Evolutionary conservation across 2,797 vertebrate species (phyloP).

Genomic region (Anniella stebbinsi): DNA sequence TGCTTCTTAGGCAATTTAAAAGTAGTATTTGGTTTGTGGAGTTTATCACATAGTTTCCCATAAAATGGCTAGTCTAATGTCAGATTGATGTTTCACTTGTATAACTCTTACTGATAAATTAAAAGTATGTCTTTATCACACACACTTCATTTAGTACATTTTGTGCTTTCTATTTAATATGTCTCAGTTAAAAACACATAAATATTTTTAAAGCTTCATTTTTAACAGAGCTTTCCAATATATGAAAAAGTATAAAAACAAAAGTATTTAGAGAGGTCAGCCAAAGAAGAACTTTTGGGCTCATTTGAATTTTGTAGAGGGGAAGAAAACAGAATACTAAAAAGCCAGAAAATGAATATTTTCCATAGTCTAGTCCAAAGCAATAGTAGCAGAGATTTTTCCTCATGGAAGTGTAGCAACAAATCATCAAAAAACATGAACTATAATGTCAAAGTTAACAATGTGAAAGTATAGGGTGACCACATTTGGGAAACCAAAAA

Average conservation of each 20-base stretch:
- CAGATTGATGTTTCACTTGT: not conserved
- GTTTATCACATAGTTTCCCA: not conserved
- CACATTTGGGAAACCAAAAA: too few relatives aligned
- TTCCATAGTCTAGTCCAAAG: constrained; percentile 2
- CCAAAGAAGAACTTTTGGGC: constrained; percentile 23
- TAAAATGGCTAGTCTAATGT: not conserved
- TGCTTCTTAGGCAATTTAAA: too few relatives aligned
- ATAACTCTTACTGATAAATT: not conserved
- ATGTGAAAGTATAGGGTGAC: too few relatives aligned
- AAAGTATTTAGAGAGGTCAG: constrained; percentile 7
- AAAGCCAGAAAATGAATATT: constrained; percentile 13
- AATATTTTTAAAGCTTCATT: not conserved
- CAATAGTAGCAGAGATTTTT: not conserved
- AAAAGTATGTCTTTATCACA: not conserved
- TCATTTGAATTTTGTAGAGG: constrained; percentile 16
- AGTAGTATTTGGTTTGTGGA: not conserved
- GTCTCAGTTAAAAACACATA: not conserved
- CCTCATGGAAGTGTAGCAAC: not conserved
- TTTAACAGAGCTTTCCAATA: not conserved
- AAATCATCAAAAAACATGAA: not conserved
- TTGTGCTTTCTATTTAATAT: not conserved
- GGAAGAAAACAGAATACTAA: constrained; percentile 27
- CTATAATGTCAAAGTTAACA: not conserved
- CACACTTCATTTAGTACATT: not conserved
- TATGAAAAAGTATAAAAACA: constrained; percentile 3